A percentile compares a stretch with the other conserved stretches of the same genome.
Conservation (phyloP, 2,797 vertebrate species). For the Anguilla pacifica region DNA sequence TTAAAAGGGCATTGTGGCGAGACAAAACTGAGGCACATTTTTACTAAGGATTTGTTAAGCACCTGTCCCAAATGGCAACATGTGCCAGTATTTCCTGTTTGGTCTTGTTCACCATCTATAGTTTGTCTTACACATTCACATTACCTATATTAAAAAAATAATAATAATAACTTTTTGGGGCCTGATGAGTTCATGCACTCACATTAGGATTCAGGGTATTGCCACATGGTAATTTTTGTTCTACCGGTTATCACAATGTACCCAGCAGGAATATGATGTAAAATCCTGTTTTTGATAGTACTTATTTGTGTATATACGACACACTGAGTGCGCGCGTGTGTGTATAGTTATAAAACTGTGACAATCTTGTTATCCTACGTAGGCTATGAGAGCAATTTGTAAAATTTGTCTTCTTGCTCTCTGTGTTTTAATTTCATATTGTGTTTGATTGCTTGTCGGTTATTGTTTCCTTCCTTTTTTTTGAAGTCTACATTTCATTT, state of each 20-base stretch:
- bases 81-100: background rate
- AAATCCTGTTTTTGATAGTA: conserved; percentile 30
- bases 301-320: conserved; percentile 26
- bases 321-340: conserved; percentile 26
- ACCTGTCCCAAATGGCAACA: conserved; percentile 19
- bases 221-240: conserved; percentile 9
- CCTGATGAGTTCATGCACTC: conserved; percentile 21
- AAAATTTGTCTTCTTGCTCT: conserved; percentile 23
- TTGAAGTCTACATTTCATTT: conserved; percentile 4
- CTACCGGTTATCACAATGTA: conserved; percentile 15
- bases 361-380: conserved; percentile 40
- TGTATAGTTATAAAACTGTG: conserved; percentile 39
- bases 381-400: conserved; percentile 29
- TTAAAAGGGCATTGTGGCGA: background rate
- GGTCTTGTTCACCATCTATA: background rate
- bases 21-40: conserved; percentile 15
- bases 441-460: conserved; percentile 20
- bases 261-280: conserved; percentile 13
- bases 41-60: conserved; percentile 15
- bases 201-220: conserved; percentile 30
- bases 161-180: conserved; percentile 17
- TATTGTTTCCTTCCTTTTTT: background rate
- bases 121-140: conserved; percentile 11
- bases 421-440: conserved; percentile 26
- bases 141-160: conserved; percentile 14